Base-by-base conservation (phyloP, 2,113 vertebrate species). In the Gavia stellata region DNA sequence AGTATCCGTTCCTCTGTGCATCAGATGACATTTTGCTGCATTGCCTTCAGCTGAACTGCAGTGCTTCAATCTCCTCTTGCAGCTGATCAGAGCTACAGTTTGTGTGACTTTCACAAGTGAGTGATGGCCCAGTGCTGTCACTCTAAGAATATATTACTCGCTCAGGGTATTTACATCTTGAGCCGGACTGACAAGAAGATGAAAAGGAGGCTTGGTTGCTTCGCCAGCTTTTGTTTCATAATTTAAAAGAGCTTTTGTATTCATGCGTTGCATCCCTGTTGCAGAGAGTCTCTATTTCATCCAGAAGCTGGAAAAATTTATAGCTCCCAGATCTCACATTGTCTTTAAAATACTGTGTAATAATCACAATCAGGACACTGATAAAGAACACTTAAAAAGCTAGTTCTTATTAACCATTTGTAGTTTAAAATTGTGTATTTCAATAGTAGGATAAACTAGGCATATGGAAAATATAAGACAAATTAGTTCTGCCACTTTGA, bases 161-260 rank as follows among this genome's bases (percentile, higher is more conserved):
- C 91, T 86, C 86, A 26, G 91, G 65, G 18, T 71, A 84, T 93
- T 93, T 96, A 68, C 66, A 38, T 63, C 70, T 58, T 66, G 68
- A 88, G 92, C 88, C 72, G 75, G 58, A 73, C 72, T 83, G 93
- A 90, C 89, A 94, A 80, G 86, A 88, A 91, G 92, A 93, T 73
- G 85, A 95, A 95, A 89, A 89, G 73, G 55, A 94, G 70, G 31
- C 61, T 90, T 73, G n/a, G 70, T 58, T 80, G 36, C 62, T 77
- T 50, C 62, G 38, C 38, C 67, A 84, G 62, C 56, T 92, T 96
- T 97, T 97, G 90, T 81, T 97, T 92, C 81, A 86, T 95, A 92
- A 92, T 91, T 95, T 92, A 89, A 72, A 94, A 89, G 45, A 92
- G 42, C 15, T 71, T 96, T 94, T 85, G 77, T 95, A 85, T 96